These are phyloP conservation scores for Petroica traversi DNA, from an alignment of 2,113 vertebrate species.

Conservation along the genomic window DNA sequence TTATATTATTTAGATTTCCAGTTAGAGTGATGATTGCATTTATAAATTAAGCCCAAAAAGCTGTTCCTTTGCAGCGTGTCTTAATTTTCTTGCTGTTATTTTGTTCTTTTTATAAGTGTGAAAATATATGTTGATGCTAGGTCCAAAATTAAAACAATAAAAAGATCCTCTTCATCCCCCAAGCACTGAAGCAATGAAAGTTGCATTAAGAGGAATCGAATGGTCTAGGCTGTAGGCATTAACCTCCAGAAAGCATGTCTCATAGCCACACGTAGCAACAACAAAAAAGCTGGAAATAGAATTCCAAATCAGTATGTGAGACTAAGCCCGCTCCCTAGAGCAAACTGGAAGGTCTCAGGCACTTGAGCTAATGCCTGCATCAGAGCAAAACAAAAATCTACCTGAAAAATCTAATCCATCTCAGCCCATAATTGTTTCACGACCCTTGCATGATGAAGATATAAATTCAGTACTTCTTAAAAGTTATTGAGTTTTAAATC, in stretches of 20 bases:
- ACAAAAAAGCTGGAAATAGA: background rate
- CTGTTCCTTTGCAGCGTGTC: background rate
- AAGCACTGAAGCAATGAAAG: background rate
- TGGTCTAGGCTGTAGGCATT: background rate
- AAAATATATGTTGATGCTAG: background rate
- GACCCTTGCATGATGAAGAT: background rate
- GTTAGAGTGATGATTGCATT: background rate
- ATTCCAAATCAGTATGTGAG: background rate
- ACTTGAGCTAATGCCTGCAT: background rate
- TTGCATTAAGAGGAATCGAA: background rate
- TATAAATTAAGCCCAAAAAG: background rate
- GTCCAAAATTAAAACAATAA: conserved; percentile 10
- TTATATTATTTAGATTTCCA: background rate
- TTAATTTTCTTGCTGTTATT: background rate
- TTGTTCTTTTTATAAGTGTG: background rate
- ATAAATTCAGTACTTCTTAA: background rate
- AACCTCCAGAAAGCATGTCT: background rate
- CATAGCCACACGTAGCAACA: background rate
- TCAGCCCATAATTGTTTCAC: background rate
- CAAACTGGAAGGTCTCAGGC: background rate
- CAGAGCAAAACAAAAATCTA: background rate
- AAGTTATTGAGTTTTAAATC: background rate
- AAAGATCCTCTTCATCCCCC: background rate
- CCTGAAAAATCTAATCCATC: background rate
- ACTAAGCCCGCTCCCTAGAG: background rate